A percentile compares a stretch with the other conserved stretches of the same genome.
Evolutionary conservation across 2,113 vertebrate species (phyloP).

Genomic region (Bungarus multicinctus): DNA sequence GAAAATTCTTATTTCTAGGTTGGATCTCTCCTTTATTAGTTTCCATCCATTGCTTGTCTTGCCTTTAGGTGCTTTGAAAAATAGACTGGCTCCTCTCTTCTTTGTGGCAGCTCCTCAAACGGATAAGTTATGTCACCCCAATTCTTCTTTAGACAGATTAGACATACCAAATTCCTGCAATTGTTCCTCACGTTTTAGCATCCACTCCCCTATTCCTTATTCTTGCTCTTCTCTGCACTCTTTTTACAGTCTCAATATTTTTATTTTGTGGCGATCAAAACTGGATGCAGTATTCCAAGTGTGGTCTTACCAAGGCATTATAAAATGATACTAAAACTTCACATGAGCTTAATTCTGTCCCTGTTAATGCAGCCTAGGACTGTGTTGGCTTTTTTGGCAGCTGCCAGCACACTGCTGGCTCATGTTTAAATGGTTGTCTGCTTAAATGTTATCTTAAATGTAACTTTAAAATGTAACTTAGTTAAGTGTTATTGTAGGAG

Average conservation of each 20-base stretch:
- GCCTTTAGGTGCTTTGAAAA: not conserved
- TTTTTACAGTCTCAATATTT: not conserved
- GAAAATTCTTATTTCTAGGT: not conserved
- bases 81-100: not conserved
- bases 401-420: not conserved
- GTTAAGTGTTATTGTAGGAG: not conserved
- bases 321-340: not conserved
- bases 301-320: not conserved
- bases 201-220: not conserved
- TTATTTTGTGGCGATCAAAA: not conserved
- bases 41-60: not conserved
- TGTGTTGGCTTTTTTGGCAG: not conserved
- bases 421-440: not conserved
- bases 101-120: not conserved
- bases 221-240: not conserved
- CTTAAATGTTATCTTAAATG: not conserved
- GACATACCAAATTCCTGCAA: not conserved
- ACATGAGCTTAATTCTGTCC: not conserved
- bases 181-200: not conserved
- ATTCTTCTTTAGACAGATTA: not conserved
- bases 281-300: not conserved
- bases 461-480: not conserved
- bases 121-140: not conserved
- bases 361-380: not conserved
- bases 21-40: not conserved